Percentiles rank a stretch among this genome's conserved stretches.
Conservation (phyloP, 2,888 invertebrate genomes). For the Andricus curvator region DNA sequence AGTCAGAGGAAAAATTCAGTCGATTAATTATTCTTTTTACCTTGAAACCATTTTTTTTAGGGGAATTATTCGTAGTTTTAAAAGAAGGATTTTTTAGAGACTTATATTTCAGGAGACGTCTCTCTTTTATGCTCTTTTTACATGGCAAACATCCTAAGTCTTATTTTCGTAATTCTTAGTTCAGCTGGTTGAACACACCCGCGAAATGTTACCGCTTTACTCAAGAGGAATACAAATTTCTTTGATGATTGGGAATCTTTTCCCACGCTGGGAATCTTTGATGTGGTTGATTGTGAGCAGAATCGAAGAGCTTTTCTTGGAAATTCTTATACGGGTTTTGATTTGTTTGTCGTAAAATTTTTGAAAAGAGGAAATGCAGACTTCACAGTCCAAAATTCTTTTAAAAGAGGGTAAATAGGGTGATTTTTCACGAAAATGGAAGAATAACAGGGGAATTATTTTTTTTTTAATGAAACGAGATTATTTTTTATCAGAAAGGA, state of each 20-base stretch:
- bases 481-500: too few relatives aligned
- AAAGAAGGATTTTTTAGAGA: background rate
- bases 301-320: background rate
- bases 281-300: background rate
- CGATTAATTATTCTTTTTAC: constrained; percentile 19
- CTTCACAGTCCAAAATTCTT: too few relatives aligned
- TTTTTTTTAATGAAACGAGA: too few relatives aligned
- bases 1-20: background rate
- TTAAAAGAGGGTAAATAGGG: too few relatives aligned
- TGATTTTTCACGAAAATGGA: too few relatives aligned
- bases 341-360: background rate
- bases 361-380: background rate
- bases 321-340: background rate
- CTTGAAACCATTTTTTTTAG: background rate
- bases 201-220: background rate
- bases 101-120: constrained; percentile 5
- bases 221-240: constrained; percentile 24
- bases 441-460: too few relatives aligned
- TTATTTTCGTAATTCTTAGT: constrained; percentile 15
- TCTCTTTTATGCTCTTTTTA: constrained; percentile 5
- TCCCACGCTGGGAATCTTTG: constrained; percentile 7
- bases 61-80: background rate
- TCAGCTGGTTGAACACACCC: constrained; percentile 21
- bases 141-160: background rate
- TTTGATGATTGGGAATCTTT: constrained; percentile 25